Percentiles rank a stretch among this genome's conserved stretches.
phyloP scores from a whole-genome alignment of 2,888 invertebrate species.

The Matsumyia berberina region DNA sequence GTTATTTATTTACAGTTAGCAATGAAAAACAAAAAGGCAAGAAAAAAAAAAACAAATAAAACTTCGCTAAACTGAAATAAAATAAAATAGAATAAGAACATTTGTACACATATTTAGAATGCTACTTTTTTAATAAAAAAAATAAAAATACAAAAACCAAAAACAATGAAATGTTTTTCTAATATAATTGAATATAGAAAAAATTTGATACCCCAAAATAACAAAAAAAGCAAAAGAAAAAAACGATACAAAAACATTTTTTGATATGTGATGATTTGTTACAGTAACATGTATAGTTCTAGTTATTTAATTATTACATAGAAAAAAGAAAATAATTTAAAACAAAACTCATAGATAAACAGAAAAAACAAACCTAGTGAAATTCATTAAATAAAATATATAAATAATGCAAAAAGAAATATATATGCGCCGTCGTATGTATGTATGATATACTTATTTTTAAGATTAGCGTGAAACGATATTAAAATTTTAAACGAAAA shows the following conservation, averaged over 20 bases:
- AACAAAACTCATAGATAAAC: conserved; percentile 65
- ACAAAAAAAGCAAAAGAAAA: conserved; percentile 25
- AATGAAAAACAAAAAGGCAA: conserved; percentile 38
- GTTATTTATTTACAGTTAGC: conserved; percentile 64
- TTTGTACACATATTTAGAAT: conserved; percentile 68
- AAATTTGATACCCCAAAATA: conserved; percentile 70
- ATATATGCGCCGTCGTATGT: conserved; percentile 71
- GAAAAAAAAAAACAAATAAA: conserved; percentile 20
- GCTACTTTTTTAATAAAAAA: conserved; percentile 67
- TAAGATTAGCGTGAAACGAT: conserved; percentile 77
- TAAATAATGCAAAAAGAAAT: conserved; percentile 55
- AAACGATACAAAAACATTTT: conserved; percentile 72
- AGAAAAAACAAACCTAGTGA: conserved; percentile 73
- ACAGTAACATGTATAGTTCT: conserved; percentile 76
- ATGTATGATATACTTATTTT: conserved; percentile 73
- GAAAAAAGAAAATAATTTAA: conserved; percentile 67
- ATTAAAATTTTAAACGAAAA: conserved; percentile 77
- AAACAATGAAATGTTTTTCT: conserved; percentile 51
- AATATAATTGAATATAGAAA: conserved; percentile 54
- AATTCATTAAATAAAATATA: conserved; percentile 73
- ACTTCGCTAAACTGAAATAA: conserved; percentile 64
- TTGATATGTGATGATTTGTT: conserved; percentile 81
- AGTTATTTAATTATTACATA: conserved; percentile 70
- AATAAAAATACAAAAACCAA: conserved; percentile 39
- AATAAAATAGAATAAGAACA: conserved; percentile 59